A percentile compares a stretch with the other conserved stretches of the same genome.
Evolutionary conservation across 2,888 invertebrate species (phyloP).

Genomic region (Lycocerus yunnanus): DNA sequence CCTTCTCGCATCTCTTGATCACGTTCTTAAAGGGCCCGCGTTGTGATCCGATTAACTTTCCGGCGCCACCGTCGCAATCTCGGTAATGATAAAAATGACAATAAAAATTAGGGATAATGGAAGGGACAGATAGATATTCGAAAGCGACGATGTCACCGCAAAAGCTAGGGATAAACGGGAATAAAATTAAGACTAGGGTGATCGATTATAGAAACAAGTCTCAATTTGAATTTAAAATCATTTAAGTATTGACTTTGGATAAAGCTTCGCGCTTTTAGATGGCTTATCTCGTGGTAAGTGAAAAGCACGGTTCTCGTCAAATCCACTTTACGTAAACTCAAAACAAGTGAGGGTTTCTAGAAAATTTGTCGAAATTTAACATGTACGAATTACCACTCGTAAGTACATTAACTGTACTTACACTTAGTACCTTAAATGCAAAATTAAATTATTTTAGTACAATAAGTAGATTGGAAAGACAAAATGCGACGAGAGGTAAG

Average conservation of each 20-base stretch:
- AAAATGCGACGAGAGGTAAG: neutral
- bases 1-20: constrained; percentile 53
- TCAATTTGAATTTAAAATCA: constrained; percentile 54
- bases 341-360: constrained; percentile 9
- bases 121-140: constrained; percentile 41
- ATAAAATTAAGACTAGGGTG: constrained; percentile 69
- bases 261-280: constrained; percentile 43
- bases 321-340: constrained; percentile 45
- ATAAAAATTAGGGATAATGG: constrained; percentile 58
- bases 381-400: neutral
- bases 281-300: constrained; percentile 51
- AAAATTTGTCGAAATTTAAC: neutral
- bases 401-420: neutral
- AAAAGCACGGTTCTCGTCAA: constrained; percentile 49
- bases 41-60: constrained; percentile 57
- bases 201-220: constrained; percentile 66
- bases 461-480: neutral
- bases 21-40: constrained; percentile 54
- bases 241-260: constrained; percentile 50
- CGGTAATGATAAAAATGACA: constrained; percentile 57
- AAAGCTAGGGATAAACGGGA: constrained; percentile 54
- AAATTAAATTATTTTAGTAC: neutral
- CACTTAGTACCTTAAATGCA: neutral
- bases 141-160: constrained; percentile 28
- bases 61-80: constrained; percentile 55